These are phyloP conservation scores for Nematopogon swammerdamellus DNA, from an alignment of 2,888 invertebrate species.

Conservation along the genomic window DNA sequence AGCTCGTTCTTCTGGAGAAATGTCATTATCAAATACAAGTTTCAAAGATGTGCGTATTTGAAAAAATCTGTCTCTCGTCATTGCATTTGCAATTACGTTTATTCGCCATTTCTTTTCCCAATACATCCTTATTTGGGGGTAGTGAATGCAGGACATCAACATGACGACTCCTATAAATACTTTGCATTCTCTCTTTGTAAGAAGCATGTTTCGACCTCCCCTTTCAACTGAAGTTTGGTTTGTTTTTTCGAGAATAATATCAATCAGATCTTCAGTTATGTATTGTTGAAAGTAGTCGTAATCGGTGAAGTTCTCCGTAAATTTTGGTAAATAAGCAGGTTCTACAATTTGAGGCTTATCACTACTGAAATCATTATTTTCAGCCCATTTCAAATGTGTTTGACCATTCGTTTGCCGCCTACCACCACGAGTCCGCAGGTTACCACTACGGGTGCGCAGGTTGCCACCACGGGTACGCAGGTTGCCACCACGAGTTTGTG, in stretches of 20 bases:
- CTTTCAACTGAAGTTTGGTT: too few species aligned
- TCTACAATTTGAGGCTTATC: too few species aligned
- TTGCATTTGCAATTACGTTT: neutral
- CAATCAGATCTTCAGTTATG: neutral
- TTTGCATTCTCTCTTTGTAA: neutral
- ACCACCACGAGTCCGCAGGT: too few species aligned
- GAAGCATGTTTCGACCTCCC: too few species aligned
- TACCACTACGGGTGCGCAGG: too few species aligned
- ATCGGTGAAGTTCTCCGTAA: neutral
- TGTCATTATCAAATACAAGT: neutral
- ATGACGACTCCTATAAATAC: neutral
- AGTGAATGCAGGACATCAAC: neutral
- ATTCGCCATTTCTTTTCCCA: conserved; percentile 1
- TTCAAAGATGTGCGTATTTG: neutral
- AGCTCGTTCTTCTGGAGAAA: neutral
- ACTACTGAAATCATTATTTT: too few species aligned
- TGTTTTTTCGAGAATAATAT: conserved; percentile 2
- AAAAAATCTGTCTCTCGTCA: neutral
- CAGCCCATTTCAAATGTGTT: too few species aligned
- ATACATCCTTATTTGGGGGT: neutral
- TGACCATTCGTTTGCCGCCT: too few species aligned
- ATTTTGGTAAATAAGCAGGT: neutral
- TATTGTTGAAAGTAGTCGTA: conserved; percentile 1
- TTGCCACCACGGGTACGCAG: too few species aligned
- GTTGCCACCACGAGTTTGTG: too few species aligned